phyloP scores from a whole-genome alignment of 1,140 invertebrate genomes.

The Pachypsylla venusta region DNA sequence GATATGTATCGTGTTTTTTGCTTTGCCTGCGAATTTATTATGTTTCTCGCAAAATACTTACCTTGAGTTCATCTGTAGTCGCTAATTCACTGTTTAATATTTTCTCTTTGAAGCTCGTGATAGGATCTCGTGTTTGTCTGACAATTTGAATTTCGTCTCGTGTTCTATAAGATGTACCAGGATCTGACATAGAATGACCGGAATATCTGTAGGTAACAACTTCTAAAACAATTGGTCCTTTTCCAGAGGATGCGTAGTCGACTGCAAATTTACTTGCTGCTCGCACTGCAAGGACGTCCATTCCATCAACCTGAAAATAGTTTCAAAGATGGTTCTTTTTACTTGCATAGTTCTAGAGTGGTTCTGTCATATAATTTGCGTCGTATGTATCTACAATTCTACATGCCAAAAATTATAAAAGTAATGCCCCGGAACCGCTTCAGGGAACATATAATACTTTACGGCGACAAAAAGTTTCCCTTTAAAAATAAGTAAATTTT shows the following conservation, averaged over 20 bases:
- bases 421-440: too few relatives aligned
- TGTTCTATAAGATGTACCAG: conserved; percentile 38
- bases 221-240: conserved; percentile 57
- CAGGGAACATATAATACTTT: too few relatives aligned
- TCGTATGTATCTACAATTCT: too few relatives aligned
- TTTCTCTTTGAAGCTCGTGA: conserved; percentile 47
- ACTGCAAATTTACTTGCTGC: conserved; percentile 45
- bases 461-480: too few relatives aligned
- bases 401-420: too few relatives aligned
- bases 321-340: neutral
- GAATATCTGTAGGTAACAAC: conserved; percentile 43
- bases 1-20: too few relatives aligned
- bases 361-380: neutral
- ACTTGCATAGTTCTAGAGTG: too few relatives aligned
- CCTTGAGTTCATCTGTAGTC: conserved; percentile 43
- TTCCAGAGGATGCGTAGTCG: conserved; percentile 40
- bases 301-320: conserved; percentile 48
- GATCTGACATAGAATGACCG: conserved; percentile 44
- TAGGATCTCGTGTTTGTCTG: conserved; percentile 52
- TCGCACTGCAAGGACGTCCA: conserved; percentile 55
- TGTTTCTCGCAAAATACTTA: too few relatives aligned
- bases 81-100: conserved; percentile 36
- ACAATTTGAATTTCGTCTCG: conserved; percentile 59
- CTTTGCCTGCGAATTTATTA: too few relatives aligned
- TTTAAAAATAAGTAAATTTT: too few relatives aligned